Evolutionary conservation across 2,113 vertebrate genomes (phyloP).

Genomic region (Neodon shergylaensis): DNA sequence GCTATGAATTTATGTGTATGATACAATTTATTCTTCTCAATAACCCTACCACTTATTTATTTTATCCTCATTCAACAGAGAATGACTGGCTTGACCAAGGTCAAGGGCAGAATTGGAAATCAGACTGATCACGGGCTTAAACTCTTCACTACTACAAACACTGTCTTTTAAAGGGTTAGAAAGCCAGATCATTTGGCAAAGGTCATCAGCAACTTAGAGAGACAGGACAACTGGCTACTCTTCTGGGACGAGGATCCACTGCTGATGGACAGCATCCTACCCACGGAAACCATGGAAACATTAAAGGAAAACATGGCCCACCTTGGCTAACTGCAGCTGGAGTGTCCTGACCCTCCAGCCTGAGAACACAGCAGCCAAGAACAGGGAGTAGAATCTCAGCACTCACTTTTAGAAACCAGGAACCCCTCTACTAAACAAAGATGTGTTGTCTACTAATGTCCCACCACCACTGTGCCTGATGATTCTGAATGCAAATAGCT

Average conservation of each 20-base stretch:
- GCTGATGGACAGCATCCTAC: background rate
- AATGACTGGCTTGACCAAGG: background rate
- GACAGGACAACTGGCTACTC: background rate
- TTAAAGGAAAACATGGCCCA: fast-evolving
- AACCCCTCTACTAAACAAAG: background rate
- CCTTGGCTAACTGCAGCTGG: background rate
- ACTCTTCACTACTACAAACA: background rate
- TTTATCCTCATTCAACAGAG: background rate
- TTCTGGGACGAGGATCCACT: background rate
- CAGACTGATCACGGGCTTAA: background rate
- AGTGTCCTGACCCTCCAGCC: background rate
- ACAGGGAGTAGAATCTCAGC: background rate
- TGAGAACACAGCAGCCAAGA: background rate
- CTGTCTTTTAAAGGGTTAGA: background rate
- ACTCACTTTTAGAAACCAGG: background rate
- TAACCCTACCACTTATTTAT: background rate
- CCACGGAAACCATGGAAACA: background rate
- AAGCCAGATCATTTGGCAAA: background rate
- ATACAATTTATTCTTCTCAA: background rate
- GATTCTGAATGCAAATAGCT: background rate
- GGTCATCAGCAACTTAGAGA: fast-evolving
- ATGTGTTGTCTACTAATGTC: background rate
- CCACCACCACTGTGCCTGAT: background rate
- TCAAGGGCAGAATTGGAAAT: background rate
- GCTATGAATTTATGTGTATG: background rate